Conservation (phyloP, 2,888 invertebrate genomes). For the Branchipolynoe longqiensis region DNA sequence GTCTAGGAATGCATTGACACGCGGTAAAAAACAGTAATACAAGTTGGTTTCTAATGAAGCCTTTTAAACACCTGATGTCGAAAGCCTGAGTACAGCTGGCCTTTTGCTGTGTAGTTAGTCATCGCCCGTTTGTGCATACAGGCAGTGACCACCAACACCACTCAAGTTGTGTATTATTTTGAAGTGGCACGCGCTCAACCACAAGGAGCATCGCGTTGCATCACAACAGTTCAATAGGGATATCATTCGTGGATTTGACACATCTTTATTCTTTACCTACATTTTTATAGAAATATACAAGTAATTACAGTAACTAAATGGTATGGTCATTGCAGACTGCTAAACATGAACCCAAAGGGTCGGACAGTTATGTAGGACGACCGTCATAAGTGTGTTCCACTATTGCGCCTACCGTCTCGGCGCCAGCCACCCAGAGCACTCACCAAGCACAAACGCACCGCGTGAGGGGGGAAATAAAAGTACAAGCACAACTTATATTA, state of each 20-base stretch:
- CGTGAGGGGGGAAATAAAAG: no score
- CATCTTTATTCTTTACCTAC: slow-evolving; percentile 12
- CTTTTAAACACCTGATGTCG: not conserved
- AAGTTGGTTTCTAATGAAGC: not conserved
- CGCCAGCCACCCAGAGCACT: not conserved
- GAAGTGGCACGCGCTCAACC: not conserved
- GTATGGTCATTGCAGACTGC: not conserved
- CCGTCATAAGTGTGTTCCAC: not conserved
- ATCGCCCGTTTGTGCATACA: not conserved
- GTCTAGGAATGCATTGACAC: slow-evolving; percentile 51
- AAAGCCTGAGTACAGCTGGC: not conserved
- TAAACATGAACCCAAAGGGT: slow-evolving; percentile 9
- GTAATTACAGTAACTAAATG: slow-evolving; percentile 46
- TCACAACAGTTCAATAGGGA: not conserved
- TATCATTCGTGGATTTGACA: not conserved
- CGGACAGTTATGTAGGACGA: not conserved
- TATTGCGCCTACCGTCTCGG: not conserved
- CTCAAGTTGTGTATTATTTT: not conserved
- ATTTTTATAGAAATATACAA: slow-evolving; percentile 52
- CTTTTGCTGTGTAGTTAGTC: not conserved
- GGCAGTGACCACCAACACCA: not conserved
- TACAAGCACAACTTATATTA: no score
- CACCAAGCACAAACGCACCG: not conserved
- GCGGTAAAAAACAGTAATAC: not conserved
- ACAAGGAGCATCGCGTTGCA: not conserved